Evolutionary conservation across 92 coral and sea anemone species (phyloP).

Genomic region (Actinostola sp.): DNA sequence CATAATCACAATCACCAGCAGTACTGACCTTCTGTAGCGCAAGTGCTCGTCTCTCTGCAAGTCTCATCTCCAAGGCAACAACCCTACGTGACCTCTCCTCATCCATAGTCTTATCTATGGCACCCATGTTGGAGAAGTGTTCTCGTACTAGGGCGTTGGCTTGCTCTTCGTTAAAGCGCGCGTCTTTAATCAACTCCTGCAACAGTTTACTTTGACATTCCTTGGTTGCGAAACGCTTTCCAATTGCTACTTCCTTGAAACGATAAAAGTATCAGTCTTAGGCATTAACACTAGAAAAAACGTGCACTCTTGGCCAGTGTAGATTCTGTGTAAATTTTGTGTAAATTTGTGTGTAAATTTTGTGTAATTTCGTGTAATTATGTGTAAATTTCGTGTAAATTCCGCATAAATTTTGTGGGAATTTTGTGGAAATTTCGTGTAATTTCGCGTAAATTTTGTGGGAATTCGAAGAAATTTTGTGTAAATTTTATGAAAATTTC

Average conservation of each 20-base stretch:
- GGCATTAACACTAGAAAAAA: too few relatives aligned
- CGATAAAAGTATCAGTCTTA: not conserved
- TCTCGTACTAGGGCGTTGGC: conserved; percentile 72
- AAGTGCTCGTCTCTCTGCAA: conserved; percentile 86
- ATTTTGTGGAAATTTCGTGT: too few relatives aligned
- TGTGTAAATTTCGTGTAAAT: too few relatives aligned
- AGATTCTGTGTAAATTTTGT: not conserved
- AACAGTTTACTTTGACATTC: conserved; percentile 84
- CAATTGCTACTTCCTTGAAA: conserved; percentile 82
- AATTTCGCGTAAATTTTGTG: too few relatives aligned
- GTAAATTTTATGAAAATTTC: too few relatives aligned
- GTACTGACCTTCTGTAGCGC: conserved; percentile 71
- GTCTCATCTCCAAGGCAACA: conserved; percentile 93
- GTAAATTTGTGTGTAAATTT: too few relatives aligned
- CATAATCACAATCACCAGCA: not conserved
- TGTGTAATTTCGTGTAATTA: too few relatives aligned
- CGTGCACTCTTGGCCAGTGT: too few relatives aligned
- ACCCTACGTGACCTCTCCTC: conserved; percentile 88
- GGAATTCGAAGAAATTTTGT: too few relatives aligned
- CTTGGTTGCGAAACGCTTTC: conserved; percentile 81
- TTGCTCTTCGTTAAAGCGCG: conserved; percentile 76
- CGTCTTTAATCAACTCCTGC: conserved; percentile 76
- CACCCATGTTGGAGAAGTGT: conserved; percentile 83
- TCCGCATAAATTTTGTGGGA: too few relatives aligned
- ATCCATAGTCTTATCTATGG: conserved; percentile 85